Evolutionary conservation across 1,140 invertebrate species (phyloP).

Genomic region (Bombyx mandarina): DNA sequence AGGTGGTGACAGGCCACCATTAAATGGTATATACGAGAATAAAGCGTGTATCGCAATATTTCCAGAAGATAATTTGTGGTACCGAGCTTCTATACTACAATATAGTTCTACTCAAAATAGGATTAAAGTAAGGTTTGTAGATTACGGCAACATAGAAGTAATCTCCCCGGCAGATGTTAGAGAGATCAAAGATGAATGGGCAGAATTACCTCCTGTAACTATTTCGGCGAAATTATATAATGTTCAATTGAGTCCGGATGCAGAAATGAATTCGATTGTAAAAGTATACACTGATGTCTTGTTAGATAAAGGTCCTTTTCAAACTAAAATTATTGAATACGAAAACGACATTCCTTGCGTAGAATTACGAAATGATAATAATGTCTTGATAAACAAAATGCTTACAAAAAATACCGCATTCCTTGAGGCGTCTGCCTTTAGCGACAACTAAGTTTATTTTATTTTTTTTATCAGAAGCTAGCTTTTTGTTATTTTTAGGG

Average conservation of each 20-base stretch:
- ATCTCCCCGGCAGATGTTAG: slow-evolving; percentile 36
- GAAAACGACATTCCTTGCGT: slow-evolving; percentile 27
- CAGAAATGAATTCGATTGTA: slow-evolving; percentile 22
- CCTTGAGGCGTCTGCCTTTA: too few relatives aligned
- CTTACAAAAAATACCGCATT: slow-evolving; percentile 26
- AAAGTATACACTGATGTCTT: slow-evolving; percentile 35
- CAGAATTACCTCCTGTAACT: slow-evolving; percentile 34
- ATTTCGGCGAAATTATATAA: slow-evolving; percentile 34
- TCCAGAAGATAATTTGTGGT: slow-evolving; percentile 45
- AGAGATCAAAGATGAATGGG: slow-evolving; percentile 44
- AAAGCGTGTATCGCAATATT: slow-evolving; percentile 57
- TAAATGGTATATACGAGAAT: slow-evolving; percentile 50
- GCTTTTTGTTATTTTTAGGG: too few relatives aligned
- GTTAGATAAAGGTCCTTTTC: slow-evolving; percentile 43
- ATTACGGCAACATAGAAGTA: slow-evolving; percentile 53
- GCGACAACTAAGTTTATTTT: too few relatives aligned
- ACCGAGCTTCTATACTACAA: slow-evolving; percentile 45
- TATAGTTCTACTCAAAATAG: slow-evolving; percentile 38
- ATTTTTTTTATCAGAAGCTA: too few relatives aligned
- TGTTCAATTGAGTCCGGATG: slow-evolving; percentile 31
- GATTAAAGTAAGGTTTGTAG: slow-evolving; percentile 57
- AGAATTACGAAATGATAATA: slow-evolving; percentile 35
- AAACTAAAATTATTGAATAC: slow-evolving; percentile 30
- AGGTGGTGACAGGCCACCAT: slow-evolving; percentile 20
- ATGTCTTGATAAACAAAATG: slow-evolving; percentile 34